Evolutionary conservation across 2,113 vertebrate species (phyloP), one percentile per base, ranked within the genome.

Genomic region (Todiramphus chloris): DNA sequence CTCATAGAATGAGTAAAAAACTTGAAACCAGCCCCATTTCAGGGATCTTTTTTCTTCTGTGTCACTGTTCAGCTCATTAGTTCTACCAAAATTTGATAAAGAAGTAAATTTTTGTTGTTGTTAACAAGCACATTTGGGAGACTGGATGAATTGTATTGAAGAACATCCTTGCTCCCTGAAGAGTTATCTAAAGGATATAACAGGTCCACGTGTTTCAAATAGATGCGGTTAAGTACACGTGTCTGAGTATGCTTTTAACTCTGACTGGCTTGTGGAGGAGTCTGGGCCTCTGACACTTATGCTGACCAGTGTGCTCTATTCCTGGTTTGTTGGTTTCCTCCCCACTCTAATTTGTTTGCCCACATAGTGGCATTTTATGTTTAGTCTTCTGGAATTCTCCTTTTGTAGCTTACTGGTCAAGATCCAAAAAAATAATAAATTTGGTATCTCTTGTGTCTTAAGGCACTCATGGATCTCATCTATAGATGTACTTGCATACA

Each of bases 261-360:
- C 4, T 23, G 30, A 33, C 37, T 82, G 58, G 10, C n/a, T 59
- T 0, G 0, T n/a, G 20, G 51, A 24, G 10, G 50, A 55, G 46
- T 10, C 35, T 64, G 39, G 16, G 14, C 27, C 27, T 53, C 39
- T 53, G 21, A 37, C 44, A 12, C 30, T 48, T 41, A 17, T 8
- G 17, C 16, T 68, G 11, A 77, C 41, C 17, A 5, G 6, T 21
- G 15, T 59, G 15, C 30, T 39, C 8, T 88, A 1, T 33, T 70
- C 23, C 75, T 53, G 2, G 5, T 46, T 59, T 35, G 24, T 2
- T 30, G 13, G 4, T 25, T 25, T 2, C 12, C 6, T 3, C 4
- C 13, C 35, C 31, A 11, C 33, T 8, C 28, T 10, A 10, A 5
- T 68, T 25, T 39, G 3, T 60, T 59, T 76, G 16, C 35, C 21